A percentile compares a stretch with the other conserved stretches of the same genome.
These are phyloP conservation scores for Ips nitidus DNA, from an alignment of 1,140 invertebrate genomes.

Conservation along the genomic window DNA sequence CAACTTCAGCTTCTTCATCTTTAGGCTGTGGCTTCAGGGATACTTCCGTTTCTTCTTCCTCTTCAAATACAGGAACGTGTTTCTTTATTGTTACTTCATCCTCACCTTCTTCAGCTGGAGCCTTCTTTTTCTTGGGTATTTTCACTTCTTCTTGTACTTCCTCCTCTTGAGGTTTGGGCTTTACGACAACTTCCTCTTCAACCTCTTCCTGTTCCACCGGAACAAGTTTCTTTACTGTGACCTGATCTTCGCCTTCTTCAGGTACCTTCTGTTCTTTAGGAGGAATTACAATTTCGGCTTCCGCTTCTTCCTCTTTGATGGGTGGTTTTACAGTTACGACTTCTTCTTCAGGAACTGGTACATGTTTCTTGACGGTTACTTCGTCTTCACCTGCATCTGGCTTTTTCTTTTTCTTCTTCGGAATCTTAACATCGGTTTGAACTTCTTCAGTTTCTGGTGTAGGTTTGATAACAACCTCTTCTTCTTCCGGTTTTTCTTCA, in stretches of 20 bases:
- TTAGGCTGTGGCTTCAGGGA: conserved; percentile 38
- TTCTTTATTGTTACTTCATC: conserved; percentile 36
- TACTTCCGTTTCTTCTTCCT: conserved; percentile 38
- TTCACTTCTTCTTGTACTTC: conserved; percentile 20
- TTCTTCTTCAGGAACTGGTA: conserved; percentile 26
- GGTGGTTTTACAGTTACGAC: conserved; percentile 1
- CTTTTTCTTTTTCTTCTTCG: conserved; percentile 58
- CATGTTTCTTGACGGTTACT: conserved; percentile 47
- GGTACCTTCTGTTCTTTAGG: conserved; percentile 56
- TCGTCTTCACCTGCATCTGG: conserved; percentile 42
- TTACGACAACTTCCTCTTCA: conserved; percentile 28
- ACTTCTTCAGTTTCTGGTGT: conserved; percentile 53
- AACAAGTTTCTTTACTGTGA: conserved; percentile 47
- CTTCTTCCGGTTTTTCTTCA: conserved; percentile 24
- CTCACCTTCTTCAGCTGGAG: conserved; percentile 23
- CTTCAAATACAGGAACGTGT: conserved; percentile 30
- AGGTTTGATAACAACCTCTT: conserved; percentile 20
- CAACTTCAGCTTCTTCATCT: conserved; percentile 39
- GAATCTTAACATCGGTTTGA: conserved; percentile 57
- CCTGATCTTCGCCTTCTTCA: conserved; percentile 42
- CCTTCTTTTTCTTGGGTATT: conserved; percentile 10
- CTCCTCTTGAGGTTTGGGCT: conserved; percentile 41
- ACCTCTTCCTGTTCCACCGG: conserved; percentile 35
- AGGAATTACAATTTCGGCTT: conserved; percentile 58
- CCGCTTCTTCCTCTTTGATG: conserved; percentile 51